Evolutionary conservation across 2,113 vertebrate species (phyloP).

Genomic region (Podarcis cretensis): DNA sequence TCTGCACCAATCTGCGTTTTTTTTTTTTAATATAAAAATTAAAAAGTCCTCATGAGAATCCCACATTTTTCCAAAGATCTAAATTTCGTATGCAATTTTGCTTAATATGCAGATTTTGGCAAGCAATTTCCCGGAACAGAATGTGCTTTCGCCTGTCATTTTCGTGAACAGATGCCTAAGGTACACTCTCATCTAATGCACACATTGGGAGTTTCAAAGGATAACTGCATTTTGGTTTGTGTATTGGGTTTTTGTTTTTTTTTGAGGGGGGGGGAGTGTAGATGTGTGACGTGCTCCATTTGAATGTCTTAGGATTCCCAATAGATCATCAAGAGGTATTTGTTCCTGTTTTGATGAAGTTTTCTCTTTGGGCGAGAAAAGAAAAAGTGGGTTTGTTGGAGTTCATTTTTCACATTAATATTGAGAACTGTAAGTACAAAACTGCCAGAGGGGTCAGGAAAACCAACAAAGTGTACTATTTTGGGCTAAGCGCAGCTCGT

Average conservation of each 20-base stretch:
- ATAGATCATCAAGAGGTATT: background rate
- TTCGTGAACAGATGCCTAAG: no score
- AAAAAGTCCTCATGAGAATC: no score
- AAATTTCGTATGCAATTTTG: no score
- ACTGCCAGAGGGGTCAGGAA: slow-evolving; percentile 28
- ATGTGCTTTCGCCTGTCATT: no score
- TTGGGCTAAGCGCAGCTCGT: background rate
- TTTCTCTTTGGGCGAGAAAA: slow-evolving; percentile 22
- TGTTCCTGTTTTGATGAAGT: slow-evolving; percentile 4
- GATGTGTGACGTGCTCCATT: background rate
- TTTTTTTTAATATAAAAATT: no score
- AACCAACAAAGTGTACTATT: slow-evolving; percentile 32
- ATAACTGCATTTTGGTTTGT: background rate
- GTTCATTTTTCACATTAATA: background rate
- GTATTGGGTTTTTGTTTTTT: background rate
- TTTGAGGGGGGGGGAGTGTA: background rate
- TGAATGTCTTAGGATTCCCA: slow-evolving; percentile 10
- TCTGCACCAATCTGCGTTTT: no score
- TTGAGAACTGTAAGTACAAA: background rate
- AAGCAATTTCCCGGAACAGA: no score
- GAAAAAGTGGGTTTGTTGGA: background rate
- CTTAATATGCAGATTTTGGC: no score
- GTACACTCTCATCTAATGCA: no score
- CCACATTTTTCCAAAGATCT: no score
- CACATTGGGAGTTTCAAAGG: background rate